Conservation (phyloP, 2,113 vertebrate genomes). For the Siniperca chuatsi region DNA sequence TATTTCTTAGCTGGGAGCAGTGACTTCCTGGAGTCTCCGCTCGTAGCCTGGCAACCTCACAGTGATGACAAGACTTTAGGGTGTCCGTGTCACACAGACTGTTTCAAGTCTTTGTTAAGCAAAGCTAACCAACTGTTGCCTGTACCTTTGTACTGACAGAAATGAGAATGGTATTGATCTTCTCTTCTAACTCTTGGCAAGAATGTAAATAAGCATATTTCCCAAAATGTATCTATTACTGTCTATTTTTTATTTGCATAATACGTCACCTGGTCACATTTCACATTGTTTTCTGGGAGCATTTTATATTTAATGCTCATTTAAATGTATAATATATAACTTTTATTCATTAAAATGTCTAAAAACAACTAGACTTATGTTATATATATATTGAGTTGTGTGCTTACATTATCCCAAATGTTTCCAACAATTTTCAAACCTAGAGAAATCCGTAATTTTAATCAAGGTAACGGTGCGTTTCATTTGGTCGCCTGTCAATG, state of each 20-base stretch:
- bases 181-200: background rate
- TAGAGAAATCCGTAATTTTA: too few relatives aligned
- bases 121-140: background rate
- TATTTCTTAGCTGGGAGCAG: background rate
- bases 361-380: too few relatives aligned
- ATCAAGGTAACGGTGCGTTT: too few relatives aligned
- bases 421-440: too few relatives aligned
- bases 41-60: background rate
- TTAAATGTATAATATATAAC: background rate
- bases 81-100: too few relatives aligned
- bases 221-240: background rate
- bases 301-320: constrained; percentile 25
- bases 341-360: too few relatives aligned
- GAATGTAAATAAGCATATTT: background rate
- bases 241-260: background rate
- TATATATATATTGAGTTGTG: too few relatives aligned
- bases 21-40: too few relatives aligned
- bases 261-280: background rate
- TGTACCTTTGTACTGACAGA: background rate
- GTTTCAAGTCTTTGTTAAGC: background rate
- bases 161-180: background rate
- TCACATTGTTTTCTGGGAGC: background rate
- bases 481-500: too few relatives aligned
- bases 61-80: background rate
- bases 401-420: too few relatives aligned